Evolutionary conservation across 2,888 invertebrate genomes (phyloP).

Genomic region (Octonoba sinensis): DNA sequence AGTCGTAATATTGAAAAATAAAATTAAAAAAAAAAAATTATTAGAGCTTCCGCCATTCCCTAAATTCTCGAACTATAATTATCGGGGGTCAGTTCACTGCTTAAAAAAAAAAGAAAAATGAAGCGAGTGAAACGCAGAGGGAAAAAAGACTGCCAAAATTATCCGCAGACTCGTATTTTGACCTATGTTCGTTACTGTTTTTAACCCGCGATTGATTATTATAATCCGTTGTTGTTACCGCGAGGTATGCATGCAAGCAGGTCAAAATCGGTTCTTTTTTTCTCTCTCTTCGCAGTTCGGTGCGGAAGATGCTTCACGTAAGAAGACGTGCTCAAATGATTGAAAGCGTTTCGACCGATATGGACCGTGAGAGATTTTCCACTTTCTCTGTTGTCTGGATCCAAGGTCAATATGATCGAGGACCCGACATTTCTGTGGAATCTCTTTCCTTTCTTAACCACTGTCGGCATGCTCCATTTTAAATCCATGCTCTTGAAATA

Average conservation of each 20-base stretch:
- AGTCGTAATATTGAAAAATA: not conserved
- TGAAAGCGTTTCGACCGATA: constrained; percentile 7
- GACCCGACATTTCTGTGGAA: constrained; percentile 2
- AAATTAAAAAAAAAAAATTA: not conserved
- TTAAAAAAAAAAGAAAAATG: not conserved
- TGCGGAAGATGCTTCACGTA: not conserved
- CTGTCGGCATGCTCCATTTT: no score
- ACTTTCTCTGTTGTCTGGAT: constrained; percentile 20
- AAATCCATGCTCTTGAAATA: no score
- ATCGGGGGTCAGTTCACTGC: not conserved
- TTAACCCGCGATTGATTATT: constrained; percentile 48
- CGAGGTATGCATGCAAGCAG: constrained; percentile 28
- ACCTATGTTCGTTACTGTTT: constrained; percentile 49
- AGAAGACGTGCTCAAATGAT: not conserved
- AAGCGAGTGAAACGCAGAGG: constrained; percentile 6
- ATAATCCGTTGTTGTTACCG: constrained; percentile 23
- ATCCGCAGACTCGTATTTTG: constrained; percentile 12
- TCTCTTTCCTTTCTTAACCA: not conserved
- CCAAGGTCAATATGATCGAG: not conserved
- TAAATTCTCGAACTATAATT: constrained; percentile 16
- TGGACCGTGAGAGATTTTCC: constrained; percentile 43
- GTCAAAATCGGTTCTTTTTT: constrained; percentile 1
- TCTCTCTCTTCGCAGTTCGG: no score
- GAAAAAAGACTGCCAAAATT: constrained; percentile 11
- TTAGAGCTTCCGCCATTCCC: constrained; percentile 15